Conservation (phyloP, 2,888 invertebrate genomes). For the Oscheius myriophilus region DNA sequence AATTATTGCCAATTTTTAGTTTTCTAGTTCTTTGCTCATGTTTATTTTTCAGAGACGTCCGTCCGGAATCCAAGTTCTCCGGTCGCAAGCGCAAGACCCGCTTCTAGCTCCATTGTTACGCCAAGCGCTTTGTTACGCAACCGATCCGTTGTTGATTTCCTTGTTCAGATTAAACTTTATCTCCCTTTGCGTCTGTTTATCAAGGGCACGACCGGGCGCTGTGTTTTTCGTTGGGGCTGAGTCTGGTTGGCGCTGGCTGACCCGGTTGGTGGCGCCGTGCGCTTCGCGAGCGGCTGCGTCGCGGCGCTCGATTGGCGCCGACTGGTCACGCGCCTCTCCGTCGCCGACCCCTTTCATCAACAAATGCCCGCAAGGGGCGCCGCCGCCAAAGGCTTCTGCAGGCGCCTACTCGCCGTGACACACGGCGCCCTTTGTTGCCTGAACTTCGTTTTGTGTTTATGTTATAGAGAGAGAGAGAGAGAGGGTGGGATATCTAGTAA, state of each 20-base stretch:
- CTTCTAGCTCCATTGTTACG: constrained; percentile 30
- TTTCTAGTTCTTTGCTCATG: neutral
- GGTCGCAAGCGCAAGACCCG: constrained; percentile 56
- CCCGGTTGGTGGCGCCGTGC: no score
- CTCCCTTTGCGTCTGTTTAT: no score
- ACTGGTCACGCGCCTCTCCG: constrained; percentile 1
- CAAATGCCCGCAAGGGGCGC: no score
- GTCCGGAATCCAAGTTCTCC: constrained; percentile 57
- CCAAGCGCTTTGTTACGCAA: no score
- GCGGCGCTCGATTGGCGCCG: neutral
- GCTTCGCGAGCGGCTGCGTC: no score
- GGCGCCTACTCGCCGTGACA: no score
- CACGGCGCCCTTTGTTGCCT: no score
- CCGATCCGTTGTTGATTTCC: neutral
- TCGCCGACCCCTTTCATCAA: no score
- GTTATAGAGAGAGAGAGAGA: no score
- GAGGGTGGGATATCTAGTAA: no score
- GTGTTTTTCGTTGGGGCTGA: neutral
- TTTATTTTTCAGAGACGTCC: constrained; percentile 43
- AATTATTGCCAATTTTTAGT: neutral
- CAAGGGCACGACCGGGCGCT: neutral
- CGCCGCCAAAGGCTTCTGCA: no score
- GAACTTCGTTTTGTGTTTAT: no score
- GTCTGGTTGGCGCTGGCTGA: neutral
- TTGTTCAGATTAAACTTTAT: neutral